A percentile compares a stretch with the other conserved stretches of the same genome.
Evolutionary conservation across 2,888 invertebrate genomes (phyloP).

Genomic region (Hedychridium roseum): DNA sequence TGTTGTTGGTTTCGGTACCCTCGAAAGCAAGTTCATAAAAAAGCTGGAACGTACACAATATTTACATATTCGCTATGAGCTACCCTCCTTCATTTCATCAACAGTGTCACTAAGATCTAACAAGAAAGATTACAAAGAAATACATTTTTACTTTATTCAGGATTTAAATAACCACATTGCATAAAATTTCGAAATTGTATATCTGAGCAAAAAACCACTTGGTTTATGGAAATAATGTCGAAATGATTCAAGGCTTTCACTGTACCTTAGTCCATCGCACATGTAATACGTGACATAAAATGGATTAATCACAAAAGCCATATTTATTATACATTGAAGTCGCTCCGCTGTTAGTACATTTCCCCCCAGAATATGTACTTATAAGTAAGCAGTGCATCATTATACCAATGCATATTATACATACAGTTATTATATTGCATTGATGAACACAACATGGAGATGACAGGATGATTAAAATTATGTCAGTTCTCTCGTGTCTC

Average conservation of each 20-base stretch:
- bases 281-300: slow-evolving; percentile 1
- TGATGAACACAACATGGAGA: slow-evolving; percentile 13
- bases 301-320: slow-evolving; percentile 36
- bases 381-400: slow-evolving; percentile 19
- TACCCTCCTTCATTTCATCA: too few species aligned
- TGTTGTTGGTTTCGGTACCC: too few species aligned
- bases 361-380: slow-evolving; percentile 16
- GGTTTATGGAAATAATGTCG: too few species aligned
- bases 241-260: too few species aligned
- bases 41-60: too few species aligned
- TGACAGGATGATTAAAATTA: slow-evolving; percentile 25
- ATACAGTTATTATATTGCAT: slow-evolving; percentile 19
- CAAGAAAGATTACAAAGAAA: background rate
- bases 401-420: slow-evolving; percentile 13
- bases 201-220: background rate
- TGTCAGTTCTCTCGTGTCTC: too few species aligned
- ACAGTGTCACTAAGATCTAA: too few species aligned
- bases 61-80: too few species aligned
- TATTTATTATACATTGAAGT: slow-evolving; percentile 31
- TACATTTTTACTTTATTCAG: background rate
- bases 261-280: too few species aligned
- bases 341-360: slow-evolving; percentile 32
- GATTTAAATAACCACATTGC: slow-evolving; percentile 11
- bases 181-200: slow-evolving; percentile 22
- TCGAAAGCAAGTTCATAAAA: too few species aligned